These are phyloP conservation scores for Orussus abietinus DNA, from an alignment of 1,140 invertebrate genomes.

Conservation along the genomic window DNA sequence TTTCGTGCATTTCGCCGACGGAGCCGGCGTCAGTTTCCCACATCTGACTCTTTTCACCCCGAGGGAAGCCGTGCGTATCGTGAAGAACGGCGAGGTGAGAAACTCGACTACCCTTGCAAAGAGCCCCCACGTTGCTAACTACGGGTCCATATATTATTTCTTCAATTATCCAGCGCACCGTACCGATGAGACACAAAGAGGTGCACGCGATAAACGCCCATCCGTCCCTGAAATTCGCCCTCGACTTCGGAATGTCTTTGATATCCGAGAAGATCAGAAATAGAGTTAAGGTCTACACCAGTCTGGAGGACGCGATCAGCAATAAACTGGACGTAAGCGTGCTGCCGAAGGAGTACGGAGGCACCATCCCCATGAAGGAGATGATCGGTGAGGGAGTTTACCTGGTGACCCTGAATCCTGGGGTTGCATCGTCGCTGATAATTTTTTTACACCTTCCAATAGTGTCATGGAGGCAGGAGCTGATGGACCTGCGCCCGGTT, in stretches of 20 bases:
- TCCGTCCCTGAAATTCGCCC: conserved; percentile 70
- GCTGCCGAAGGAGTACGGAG: conserved; percentile 78
- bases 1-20: conserved; percentile 70
- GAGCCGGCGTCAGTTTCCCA: conserved; percentile 67
- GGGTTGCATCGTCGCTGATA: neutral
- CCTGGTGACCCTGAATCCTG: neutral
- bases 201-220: conserved; percentile 76
- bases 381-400: conserved; percentile 81
- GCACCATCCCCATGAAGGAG: conserved; percentile 72
- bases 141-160: conserved; percentile 18
- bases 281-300: conserved; percentile 67
- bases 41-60: conserved; percentile 73
- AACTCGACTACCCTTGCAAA: conserved; percentile 3
- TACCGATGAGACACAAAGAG: conserved; percentile 81
- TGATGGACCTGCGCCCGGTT: conserved; percentile 55
- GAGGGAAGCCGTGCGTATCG: conserved; percentile 70
- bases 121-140: conserved; percentile 5
- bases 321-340: conserved; percentile 62
- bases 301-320: conserved; percentile 57
- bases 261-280: conserved; percentile 79
- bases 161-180: conserved; percentile 72
- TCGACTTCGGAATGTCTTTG: conserved; percentile 76
- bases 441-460: neutral
- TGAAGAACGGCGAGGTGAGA: conserved; percentile 73
- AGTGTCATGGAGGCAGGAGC: conserved; percentile 61